Evolutionary conservation across 2,888 invertebrate genomes (phyloP).

Genomic region (Zhuqinia jingwanae): DNA sequence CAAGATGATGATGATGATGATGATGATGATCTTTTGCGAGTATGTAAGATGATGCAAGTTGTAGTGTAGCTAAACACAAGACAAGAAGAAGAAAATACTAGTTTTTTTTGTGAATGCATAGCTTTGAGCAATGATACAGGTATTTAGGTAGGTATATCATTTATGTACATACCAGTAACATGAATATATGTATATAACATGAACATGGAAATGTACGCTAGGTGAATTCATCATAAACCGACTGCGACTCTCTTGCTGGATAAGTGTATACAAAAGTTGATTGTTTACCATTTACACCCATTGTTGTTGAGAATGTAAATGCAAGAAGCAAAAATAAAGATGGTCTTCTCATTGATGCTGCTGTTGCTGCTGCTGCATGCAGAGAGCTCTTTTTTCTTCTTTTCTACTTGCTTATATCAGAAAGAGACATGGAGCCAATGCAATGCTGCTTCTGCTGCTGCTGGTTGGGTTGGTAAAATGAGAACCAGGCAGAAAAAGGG

Average conservation of each 20-base stretch:
- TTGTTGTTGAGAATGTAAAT: neutral
- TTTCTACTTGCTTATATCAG: too few relatives aligned
- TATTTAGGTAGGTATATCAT: too few relatives aligned
- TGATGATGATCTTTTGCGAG: slow-evolving; percentile 19
- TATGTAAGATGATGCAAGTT: slow-evolving; percentile 11
- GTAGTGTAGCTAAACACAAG: neutral
- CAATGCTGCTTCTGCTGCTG: too few relatives aligned
- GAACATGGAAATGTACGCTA: slow-evolving; percentile 1
- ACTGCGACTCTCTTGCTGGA: slow-evolving; percentile 4
- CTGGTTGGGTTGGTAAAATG: neutral
- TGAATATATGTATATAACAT: too few relatives aligned
- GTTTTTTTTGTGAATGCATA: slow-evolving; percentile 68
- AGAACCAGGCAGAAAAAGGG: neutral
- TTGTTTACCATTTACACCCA: neutral
- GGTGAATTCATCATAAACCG: slow-evolving; percentile 50
- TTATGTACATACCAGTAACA: slow-evolving; percentile 1
- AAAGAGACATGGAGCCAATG: too few relatives aligned
- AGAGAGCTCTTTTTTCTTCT: too few relatives aligned
- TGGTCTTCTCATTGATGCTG: neutral
- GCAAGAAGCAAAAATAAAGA: neutral
- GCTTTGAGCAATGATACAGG: slow-evolving; percentile 54
- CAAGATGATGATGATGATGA: too few relatives aligned
- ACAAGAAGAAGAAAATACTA: slow-evolving; percentile 46
- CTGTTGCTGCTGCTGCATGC: too few relatives aligned
- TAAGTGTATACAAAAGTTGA: slow-evolving; percentile 28